Conservation (phyloP, 2,797 vertebrate genomes). For the Rhinophrynus dorsalis region DNA sequence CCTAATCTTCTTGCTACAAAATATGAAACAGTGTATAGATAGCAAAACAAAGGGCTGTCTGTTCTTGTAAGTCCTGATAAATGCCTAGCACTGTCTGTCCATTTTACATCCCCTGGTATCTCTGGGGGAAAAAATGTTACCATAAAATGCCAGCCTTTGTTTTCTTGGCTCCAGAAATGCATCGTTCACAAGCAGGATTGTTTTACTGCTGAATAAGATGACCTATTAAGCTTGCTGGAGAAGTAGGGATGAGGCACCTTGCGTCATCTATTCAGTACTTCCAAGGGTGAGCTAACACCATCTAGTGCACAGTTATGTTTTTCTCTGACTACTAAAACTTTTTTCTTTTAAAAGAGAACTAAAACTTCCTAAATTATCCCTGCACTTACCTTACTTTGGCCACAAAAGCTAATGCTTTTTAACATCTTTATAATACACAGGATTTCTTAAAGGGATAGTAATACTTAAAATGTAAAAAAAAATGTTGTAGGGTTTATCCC, state of each 20-base stretch:
- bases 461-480: too few species aligned
- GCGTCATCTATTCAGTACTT: constrained; percentile 29
- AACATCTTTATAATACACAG: too few species aligned
- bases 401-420: too few species aligned
- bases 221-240: constrained; percentile 12
- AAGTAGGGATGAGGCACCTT: constrained; percentile 37
- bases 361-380: too few species aligned
- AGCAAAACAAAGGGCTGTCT: neutral
- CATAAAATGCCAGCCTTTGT: constrained; percentile 35
- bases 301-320: neutral
- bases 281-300: constrained; percentile 20
- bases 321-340: too few species aligned
- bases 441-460: too few species aligned
- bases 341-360: neutral
- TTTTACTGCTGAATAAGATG: constrained; percentile 28
- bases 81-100: constrained; percentile 9
- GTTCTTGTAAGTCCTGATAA: neutral
- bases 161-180: neutral
- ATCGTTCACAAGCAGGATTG: constrained; percentile 24
- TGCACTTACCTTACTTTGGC: too few species aligned
- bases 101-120: neutral
- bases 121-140: neutral
- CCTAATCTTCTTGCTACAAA: neutral
- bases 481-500: too few species aligned
- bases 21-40: neutral